Evolutionary conservation across 2,113 vertebrate species (phyloP).

Genomic region (Zosterops hypoxanthus): DNA sequence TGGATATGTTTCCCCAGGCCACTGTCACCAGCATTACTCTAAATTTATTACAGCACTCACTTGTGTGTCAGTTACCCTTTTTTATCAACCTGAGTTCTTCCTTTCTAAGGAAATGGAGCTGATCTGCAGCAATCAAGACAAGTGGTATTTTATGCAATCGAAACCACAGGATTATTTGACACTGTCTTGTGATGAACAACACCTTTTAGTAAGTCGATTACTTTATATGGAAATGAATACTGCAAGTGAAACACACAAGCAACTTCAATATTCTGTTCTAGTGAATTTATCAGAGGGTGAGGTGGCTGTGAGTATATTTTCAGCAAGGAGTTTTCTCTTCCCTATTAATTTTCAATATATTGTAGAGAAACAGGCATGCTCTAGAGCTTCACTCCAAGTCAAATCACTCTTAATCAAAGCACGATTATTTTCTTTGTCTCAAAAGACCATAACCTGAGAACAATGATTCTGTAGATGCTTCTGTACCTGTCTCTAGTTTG

Average conservation of each 20-base stretch:
- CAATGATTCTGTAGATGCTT: background rate
- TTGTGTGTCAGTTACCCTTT: background rate
- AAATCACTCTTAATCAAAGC: constrained; percentile 16
- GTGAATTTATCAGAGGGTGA: background rate
- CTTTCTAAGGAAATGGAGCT: background rate
- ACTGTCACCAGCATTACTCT: background rate
- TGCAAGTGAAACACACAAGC: background rate
- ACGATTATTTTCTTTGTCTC: background rate
- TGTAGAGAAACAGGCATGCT: background rate
- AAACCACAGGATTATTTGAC: background rate
- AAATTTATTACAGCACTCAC: background rate
- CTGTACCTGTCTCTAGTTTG: background rate
- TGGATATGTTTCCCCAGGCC: background rate
- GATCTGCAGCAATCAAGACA: background rate
- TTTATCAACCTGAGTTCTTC: background rate
- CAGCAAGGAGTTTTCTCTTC: constrained; percentile 19
- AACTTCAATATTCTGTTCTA: constrained; percentile 39
- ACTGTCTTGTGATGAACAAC: background rate
- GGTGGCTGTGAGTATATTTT: background rate
- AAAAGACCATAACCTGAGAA: background rate
- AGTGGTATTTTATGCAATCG: background rate
- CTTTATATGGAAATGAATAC: background rate
- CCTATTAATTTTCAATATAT: background rate
- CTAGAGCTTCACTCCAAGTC: background rate
- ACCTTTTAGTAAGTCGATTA: constrained; percentile 4